Evolutionary conservation across 2,797 vertebrate genomes (phyloP), one percentile per base, ranked within the genome.

Genomic region (Spinibarbus caldwelli): DNA sequence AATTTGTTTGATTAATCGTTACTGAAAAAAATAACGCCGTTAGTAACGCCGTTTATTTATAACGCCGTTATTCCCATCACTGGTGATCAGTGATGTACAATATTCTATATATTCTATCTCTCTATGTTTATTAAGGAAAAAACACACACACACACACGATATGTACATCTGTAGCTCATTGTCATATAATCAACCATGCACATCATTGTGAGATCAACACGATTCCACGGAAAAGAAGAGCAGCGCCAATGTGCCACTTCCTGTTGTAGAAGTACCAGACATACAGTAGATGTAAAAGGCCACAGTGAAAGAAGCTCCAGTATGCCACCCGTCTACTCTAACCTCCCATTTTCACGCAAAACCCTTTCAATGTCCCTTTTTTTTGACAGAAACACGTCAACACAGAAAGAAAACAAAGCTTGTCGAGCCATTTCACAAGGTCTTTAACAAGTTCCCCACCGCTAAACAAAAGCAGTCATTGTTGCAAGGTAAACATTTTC

Each of bases 401-500:
- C 31, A 80, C 64, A 81, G 26, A 70, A 52, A 41, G 1, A 68
- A 80, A 70, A 67, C 78, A 80, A 81, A 81, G 47, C 79, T 68
- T 80, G 64, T 49, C 10, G 10, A 52, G 29, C 57, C 6, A 29
- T 84, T 83, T 49, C 8, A 83, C 21, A 11, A 45, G 67, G 12
- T 78, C 52, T 78, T 47, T 79, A 59, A 79, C 49, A 71, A 79
- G 83, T 57, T 45, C 49, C 26, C 34, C 64, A 11, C 8, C 31
- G 31, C 66, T 66, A 62, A 80, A 87, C 45, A 78, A 73, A 66
- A 36, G 66, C 84, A 72, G 62, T 38, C 80, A 6, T 15, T 76
- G 83, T 26, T 77, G 72, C n/a, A 84, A 38, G 52, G 57, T 71
- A 71, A 81, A 85, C 49, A 75, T 84, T 73, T 83, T 72, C 54